Conservation (phyloP, 2,888 invertebrate genomes). For the Eristalinus sepulchralis region DNA sequence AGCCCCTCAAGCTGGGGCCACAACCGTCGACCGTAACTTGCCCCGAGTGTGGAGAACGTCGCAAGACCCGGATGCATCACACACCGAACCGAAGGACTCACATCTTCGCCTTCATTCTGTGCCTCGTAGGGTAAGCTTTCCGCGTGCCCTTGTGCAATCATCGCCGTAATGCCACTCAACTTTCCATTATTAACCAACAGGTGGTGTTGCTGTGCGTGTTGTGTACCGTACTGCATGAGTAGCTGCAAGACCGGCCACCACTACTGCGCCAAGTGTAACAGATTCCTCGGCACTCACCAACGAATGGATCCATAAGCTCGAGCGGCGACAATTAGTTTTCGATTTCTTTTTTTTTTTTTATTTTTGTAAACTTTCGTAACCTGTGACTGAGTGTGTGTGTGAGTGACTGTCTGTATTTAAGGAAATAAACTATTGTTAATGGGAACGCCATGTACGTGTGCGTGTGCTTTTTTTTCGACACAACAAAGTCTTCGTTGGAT, state of each 20-base stretch:
- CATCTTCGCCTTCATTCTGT: conserved; percentile 76
- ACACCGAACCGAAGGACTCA: conserved; percentile 78
- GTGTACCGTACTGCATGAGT: conserved; percentile 79
- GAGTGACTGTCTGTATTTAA: conserved; percentile 20
- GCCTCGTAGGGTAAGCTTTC: conserved; percentile 76
- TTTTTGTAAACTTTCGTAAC: conserved; percentile 12
- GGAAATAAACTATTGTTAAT: not conserved
- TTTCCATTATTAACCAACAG: conserved; percentile 68
- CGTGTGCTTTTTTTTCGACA: not conserved
- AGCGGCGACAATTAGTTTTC: not conserved
- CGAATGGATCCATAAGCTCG: conserved; percentile 67
- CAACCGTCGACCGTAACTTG: conserved; percentile 77
- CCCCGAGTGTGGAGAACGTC: conserved; percentile 77
- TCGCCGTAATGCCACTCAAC: not conserved
- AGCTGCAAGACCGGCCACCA: conserved; percentile 80
- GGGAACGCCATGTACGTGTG: not conserved
- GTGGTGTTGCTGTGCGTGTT: conserved; percentile 80
- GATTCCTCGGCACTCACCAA: conserved; percentile 77
- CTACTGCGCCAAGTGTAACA: conserved; percentile 78
- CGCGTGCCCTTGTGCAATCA: not conserved
- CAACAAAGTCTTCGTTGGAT: not conserved
- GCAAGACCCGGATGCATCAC: conserved; percentile 77
- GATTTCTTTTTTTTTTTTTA: conserved; percentile 6
- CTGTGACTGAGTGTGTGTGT: conserved; percentile 36
- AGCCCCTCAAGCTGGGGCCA: conserved; percentile 75